These are phyloP conservation scores for Morpho helenor DNA, from an alignment of 2,888 invertebrate species.

Conservation along the genomic window DNA sequence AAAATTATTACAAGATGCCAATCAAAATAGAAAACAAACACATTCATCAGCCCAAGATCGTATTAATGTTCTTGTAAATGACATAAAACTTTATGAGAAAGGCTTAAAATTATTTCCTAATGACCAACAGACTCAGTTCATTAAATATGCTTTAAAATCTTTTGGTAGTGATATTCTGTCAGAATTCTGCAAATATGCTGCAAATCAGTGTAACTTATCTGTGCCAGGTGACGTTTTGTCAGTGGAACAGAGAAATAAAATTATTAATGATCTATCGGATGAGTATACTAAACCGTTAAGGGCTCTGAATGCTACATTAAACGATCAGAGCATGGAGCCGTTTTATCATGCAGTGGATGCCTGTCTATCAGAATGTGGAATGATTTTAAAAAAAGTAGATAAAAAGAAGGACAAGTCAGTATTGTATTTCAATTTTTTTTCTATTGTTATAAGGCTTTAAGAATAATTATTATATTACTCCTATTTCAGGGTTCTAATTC, in stretches of 20 bases:
- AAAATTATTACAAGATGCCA: slow-evolving; percentile 84
- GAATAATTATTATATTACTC: not conserved
- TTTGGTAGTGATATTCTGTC: slow-evolving; percentile 90
- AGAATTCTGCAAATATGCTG: slow-evolving; percentile 88
- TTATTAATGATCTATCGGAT: slow-evolving; percentile 82
- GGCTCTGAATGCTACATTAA: slow-evolving; percentile 84
- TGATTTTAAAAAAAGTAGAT: slow-evolving; percentile 92
- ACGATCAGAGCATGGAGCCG: slow-evolving; percentile 86
- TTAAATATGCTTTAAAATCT: slow-evolving; percentile 91
- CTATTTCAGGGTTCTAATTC: slow-evolving; percentile 82
- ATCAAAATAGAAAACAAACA: slow-evolving; percentile 85
- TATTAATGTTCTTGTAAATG: slow-evolving; percentile 85
- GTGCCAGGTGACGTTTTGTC: slow-evolving; percentile 80
- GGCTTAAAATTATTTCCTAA: slow-evolving; percentile 83
- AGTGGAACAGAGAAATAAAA: slow-evolving; percentile 84
- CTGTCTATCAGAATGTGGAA: slow-evolving; percentile 84
- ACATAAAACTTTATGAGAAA: slow-evolving; percentile 89
- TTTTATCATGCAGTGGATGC: slow-evolving; percentile 88
- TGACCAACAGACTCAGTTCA: slow-evolving; percentile 83
- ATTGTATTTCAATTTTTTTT: not conserved
- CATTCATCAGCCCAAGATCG: slow-evolving; percentile 91
- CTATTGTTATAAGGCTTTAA: not conserved
- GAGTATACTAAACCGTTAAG: slow-evolving; percentile 83
- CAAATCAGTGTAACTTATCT: slow-evolving; percentile 84
- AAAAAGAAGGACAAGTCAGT: slow-evolving; percentile 89